A percentile compares a stretch with the other conserved stretches of the same genome.
Evolutionary conservation across 1,140 invertebrate species (phyloP).

Genomic region (Sinonovacula constricta): DNA sequence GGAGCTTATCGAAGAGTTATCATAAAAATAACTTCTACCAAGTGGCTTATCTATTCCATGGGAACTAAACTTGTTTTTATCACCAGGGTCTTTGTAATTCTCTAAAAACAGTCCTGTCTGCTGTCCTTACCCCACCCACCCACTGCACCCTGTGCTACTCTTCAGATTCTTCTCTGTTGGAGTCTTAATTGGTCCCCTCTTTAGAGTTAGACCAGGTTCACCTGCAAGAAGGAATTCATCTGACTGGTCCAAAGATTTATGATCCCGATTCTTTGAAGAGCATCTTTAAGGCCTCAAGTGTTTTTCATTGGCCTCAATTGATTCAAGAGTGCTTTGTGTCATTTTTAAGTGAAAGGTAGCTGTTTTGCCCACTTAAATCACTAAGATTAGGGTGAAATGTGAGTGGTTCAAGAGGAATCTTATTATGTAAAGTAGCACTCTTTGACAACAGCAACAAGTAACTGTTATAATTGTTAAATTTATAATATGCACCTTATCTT

Average conservation of each 20-base stretch:
- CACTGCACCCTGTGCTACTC: constrained; percentile 9
- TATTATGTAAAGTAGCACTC: too few relatives aligned
- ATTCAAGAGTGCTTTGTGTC: background rate
- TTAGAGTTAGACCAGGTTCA: background rate
- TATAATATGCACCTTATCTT: too few relatives aligned
- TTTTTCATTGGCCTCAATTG: background rate
- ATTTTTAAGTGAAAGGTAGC: background rate
- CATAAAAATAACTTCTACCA: constrained; percentile 43
- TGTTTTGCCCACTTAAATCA: background rate
- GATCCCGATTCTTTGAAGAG: background rate
- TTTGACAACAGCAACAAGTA: too few relatives aligned
- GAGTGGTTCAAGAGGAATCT: too few relatives aligned
- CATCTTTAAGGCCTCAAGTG: background rate
- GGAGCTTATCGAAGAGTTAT: constrained; percentile 35
- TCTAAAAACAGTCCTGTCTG: background rate
- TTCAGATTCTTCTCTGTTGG: constrained; percentile 22
- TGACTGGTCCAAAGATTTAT: background rate
- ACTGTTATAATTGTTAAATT: too few relatives aligned
- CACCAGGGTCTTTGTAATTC: background rate
- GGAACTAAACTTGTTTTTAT: constrained; percentile 31
- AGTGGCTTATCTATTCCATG: constrained; percentile 2
- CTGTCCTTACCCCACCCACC: background rate
- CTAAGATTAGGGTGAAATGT: background rate
- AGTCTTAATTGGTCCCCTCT: constrained; percentile 26
- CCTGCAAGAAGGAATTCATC: background rate